Evolutionary conservation across 2,113 vertebrate species (phyloP), one percentile per base, ranked within the genome.

Genomic region (Elgaria multicarinata): DNA sequence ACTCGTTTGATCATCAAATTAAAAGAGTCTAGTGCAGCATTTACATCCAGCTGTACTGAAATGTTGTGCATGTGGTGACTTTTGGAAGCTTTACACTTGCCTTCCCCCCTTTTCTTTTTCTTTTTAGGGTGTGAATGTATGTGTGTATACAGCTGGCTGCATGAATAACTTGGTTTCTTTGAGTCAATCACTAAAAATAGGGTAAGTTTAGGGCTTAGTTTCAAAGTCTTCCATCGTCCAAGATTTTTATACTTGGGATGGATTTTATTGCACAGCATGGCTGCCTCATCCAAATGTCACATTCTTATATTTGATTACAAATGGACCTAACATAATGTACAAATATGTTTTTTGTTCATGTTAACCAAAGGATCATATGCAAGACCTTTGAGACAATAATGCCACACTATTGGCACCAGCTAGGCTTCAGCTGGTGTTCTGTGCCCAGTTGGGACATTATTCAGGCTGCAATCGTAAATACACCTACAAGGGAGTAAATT

Each of bases 1-100:
- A 77, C 58, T 36, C 2, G 53, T 95, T 89, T 95, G 92, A 93
- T 95, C 92, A 76, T 83, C 58, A 80, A 84, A 0, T 84, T 87
- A 87, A 84, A 95, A 80, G 79, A 89, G 86, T 18, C 93, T 91
- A 88, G 71, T 84, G 87, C 84, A 88, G 75, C 14, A 53, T 39
- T 92, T 94, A 90, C 50, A 92, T 76, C 75, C 42, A 83, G 64
- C 86, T 84, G 74, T 62, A 78, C 74, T 42, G 18, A 90, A 72
- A 36, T 69, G 24, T 74, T 89, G 75, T 42, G 20, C 74, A 83
- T 39, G 44, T 77, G 81, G 81, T 39, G n/a, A 53, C 42, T 83
- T 86, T 76, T 18, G 42, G 71, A 93, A 55, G 67, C 88, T 44
- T 92, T 12, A 3, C 50, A 6, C 78, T 91, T 90, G 84, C 14